phyloP scores from a whole-genome alignment of 2,113 vertebrate species.

The Paraplagusia blochii region DNA sequence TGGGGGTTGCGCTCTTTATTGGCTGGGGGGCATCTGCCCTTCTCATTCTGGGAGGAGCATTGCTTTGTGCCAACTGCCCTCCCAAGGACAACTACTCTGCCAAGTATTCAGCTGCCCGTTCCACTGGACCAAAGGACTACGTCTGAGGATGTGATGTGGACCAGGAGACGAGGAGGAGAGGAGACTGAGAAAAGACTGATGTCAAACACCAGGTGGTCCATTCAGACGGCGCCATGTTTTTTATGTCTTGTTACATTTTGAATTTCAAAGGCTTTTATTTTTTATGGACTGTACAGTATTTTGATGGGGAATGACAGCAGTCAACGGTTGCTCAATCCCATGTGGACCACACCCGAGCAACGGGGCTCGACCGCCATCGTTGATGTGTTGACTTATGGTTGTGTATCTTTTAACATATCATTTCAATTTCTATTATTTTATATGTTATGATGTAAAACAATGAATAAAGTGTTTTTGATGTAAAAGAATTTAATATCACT shows the following conservation, averaged over 20 bases:
- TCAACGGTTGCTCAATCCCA: conserved; percentile 3
- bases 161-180: neutral
- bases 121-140: conserved; percentile 78
- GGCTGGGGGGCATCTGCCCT: conserved; percentile 84
- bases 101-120: conserved; percentile 80
- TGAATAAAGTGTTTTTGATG: conserved; percentile 48
- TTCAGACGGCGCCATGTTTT: conserved; percentile 1
- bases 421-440: conserved; percentile 29
- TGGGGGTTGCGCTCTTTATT: conserved; percentile 86
- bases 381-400: no score
- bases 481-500: neutral
- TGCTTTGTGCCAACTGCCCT: conserved; percentile 89
- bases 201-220: conserved; percentile 1
- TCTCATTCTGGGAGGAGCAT: conserved; percentile 80
- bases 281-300: conserved; percentile 1
- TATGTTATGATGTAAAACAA: conserved; percentile 15
- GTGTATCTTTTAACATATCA: conserved; percentile 21
- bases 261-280: neutral
- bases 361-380: no score
- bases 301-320: conserved; percentile 1
- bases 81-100: conserved; percentile 79
- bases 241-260: neutral
- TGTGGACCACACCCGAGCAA: conserved; percentile 26
- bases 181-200: conserved; percentile 34
- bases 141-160: conserved; percentile 71